phyloP scores from a whole-genome alignment of 2,113 vertebrate species.

The Erythrocercus mccallii region DNA sequence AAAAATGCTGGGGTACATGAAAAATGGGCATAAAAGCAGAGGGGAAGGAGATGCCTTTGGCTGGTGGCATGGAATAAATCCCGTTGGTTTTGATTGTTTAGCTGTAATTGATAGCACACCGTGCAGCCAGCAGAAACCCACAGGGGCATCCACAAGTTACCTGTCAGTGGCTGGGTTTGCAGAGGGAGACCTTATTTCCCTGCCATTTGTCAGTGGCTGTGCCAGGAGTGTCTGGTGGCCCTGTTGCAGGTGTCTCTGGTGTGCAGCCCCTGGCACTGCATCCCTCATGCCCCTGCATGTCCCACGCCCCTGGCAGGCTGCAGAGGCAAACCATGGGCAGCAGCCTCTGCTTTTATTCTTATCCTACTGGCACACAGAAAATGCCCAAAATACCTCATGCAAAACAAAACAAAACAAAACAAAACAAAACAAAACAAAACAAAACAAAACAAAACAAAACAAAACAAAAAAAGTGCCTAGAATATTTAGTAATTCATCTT shows the following conservation, averaged over 20 bases:
- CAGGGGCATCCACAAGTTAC: not conserved
- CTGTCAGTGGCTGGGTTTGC: not conserved
- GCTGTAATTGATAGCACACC: not conserved
- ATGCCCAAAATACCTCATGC: not conserved
- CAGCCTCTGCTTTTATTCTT: not conserved
- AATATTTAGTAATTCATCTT: not conserved
- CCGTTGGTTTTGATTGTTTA: not conserved
- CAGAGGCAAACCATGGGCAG: not conserved
- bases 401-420: too few relatives aligned
- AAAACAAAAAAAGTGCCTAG: not conserved
- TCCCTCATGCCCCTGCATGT: accelerated
- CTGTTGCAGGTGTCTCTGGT: not conserved
- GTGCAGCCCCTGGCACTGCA: not conserved
- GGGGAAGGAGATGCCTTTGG: not conserved
- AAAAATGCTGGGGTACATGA: not conserved
- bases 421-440: too few relatives aligned
- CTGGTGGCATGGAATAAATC: not conserved
- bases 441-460: too few relatives aligned
- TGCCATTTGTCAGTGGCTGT: not conserved
- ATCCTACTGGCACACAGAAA: not conserved
- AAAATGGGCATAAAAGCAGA: not conserved
- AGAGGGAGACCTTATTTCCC: accelerated
- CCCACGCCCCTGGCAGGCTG: not conserved
- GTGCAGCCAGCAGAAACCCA: not conserved
- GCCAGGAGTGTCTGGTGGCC: not conserved